These are phyloP conservation scores for Opisthograptis luteolata DNA, from an alignment of 2,888 invertebrate genomes.

Conservation along the genomic window DNA sequence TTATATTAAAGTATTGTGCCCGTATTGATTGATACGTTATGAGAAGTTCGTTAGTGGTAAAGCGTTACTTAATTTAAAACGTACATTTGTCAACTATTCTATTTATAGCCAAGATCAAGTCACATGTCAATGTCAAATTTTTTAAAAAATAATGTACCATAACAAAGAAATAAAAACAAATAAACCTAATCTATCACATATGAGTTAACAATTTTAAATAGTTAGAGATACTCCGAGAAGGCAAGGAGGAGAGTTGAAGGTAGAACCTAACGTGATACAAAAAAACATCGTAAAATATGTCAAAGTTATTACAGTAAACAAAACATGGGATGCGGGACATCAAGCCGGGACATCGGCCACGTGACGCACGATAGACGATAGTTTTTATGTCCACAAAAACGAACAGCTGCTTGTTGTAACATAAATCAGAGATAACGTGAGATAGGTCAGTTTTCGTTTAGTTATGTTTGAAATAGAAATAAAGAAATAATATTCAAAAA, in stretches of 20 bases:
- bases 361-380: slow-evolving; percentile 13
- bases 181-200: too few relatives aligned
- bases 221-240: too few relatives aligned
- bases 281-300: slow-evolving; percentile 14
- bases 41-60: neutral
- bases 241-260: too few relatives aligned
- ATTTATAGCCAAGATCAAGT: too few relatives aligned
- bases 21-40: neutral
- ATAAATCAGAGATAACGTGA: slow-evolving; percentile 38
- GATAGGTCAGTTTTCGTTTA: slow-evolving; percentile 25
- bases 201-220: too few relatives aligned
- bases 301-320: slow-evolving; percentile 17
- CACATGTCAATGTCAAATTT: too few relatives aligned
- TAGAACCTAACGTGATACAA: too few relatives aligned
- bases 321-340: slow-evolving; percentile 21
- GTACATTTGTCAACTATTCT: too few relatives aligned
- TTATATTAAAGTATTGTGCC: slow-evolving; percentile 11
- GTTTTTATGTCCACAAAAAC: slow-evolving; percentile 37
- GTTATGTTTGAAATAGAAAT: neutral
- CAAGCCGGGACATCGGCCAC: slow-evolving; percentile 19
- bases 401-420: slow-evolving; percentile 30
- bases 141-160: too few relatives aligned
- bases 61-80: too few relatives aligned
- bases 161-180: too few relatives aligned
- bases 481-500: too few relatives aligned